phyloP scores from a whole-genome alignment of 2,113 vertebrate genomes.

The Aplodontia rufa region DNA sequence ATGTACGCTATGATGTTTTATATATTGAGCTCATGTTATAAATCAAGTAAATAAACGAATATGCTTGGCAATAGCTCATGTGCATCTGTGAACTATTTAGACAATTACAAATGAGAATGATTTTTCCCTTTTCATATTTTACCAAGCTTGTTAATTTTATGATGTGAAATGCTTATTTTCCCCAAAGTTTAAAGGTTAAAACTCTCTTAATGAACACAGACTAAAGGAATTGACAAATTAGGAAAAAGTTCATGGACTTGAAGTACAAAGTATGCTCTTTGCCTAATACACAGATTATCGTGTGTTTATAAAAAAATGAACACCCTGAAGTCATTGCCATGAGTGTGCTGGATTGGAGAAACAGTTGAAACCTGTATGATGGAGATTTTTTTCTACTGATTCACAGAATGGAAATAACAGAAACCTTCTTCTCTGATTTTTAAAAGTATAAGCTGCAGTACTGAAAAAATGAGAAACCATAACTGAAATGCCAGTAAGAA shows the following conservation, averaged over 20 bases:
- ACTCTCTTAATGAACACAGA: slow-evolving; percentile 35
- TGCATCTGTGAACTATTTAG: slow-evolving; percentile 55
- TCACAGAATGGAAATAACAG: slow-evolving; percentile 52
- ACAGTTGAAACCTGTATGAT: slow-evolving; percentile 32
- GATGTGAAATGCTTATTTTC: slow-evolving; percentile 3
- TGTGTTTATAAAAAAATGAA: slow-evolving; percentile 56
- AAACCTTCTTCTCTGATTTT: slow-evolving; percentile 26
- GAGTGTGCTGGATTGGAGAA: background rate
- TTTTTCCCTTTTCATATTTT: slow-evolving; percentile 33
- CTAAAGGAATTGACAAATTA: slow-evolving; percentile 51
- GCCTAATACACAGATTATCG: background rate
- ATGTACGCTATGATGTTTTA: slow-evolving; percentile 32
- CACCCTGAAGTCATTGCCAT: slow-evolving; percentile 28
- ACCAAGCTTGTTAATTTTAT: slow-evolving; percentile 66
- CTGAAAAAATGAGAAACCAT: background rate
- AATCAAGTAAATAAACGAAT: slow-evolving; percentile 68
- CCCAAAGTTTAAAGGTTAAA: slow-evolving; percentile 35
- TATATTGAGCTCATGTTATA: slow-evolving; percentile 29
- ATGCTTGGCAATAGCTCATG: slow-evolving; percentile 7
- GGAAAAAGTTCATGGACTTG: slow-evolving; percentile 43
- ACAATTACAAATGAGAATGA: slow-evolving; percentile 35
- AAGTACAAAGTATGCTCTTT: slow-evolving; percentile 11
- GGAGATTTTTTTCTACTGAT: slow-evolving; percentile 51
- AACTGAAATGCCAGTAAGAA: background rate
- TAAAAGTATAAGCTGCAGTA: background rate